Percentiles rank a stretch among this genome's conserved stretches.
These are phyloP conservation scores for Canis aureus DNA, from an alignment of 2,113 vertebrate species.

Conservation along the genomic window DNA sequence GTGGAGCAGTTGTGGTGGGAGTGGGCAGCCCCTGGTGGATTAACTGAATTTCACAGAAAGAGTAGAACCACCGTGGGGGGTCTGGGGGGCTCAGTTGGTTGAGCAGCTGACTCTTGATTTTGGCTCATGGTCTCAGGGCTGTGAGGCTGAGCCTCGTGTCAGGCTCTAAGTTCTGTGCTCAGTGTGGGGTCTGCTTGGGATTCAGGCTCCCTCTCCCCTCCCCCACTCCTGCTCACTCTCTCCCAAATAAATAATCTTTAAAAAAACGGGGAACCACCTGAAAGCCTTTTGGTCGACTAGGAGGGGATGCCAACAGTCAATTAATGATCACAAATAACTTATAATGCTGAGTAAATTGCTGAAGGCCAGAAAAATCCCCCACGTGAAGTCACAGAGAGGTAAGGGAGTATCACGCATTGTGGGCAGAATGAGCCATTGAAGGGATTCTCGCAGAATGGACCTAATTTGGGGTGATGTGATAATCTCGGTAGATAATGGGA, in stretches of 20 bases:
- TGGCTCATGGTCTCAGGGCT: neutral
- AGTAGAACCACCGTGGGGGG: neutral
- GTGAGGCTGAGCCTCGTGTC: neutral
- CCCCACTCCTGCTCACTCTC: neutral
- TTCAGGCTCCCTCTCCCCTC: neutral
- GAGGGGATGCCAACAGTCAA: neutral
- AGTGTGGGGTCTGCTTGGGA: neutral
- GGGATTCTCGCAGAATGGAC: neutral
- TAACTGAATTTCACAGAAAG: too few species aligned
- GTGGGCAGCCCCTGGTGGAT: fast-evolving
- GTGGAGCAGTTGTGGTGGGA: neutral
- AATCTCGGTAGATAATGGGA: neutral
- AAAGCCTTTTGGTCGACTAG: neutral
- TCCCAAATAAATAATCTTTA: neutral
- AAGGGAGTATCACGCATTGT: fast-evolving
- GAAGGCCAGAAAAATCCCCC: neutral
- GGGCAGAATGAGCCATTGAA: fast-evolving
- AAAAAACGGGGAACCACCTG: too few species aligned
- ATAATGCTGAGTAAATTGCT: neutral
- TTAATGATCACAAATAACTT: neutral
- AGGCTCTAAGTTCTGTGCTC: neutral
- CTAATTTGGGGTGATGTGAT: neutral
- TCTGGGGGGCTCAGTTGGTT: neutral
- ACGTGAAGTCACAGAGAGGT: neutral
- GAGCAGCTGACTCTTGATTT: neutral